Percentiles rank a stretch among this genome's conserved stretches.
Evolutionary conservation across 2,888 invertebrate genomes (phyloP).

Genomic region (Latheticus oryzae): DNA sequence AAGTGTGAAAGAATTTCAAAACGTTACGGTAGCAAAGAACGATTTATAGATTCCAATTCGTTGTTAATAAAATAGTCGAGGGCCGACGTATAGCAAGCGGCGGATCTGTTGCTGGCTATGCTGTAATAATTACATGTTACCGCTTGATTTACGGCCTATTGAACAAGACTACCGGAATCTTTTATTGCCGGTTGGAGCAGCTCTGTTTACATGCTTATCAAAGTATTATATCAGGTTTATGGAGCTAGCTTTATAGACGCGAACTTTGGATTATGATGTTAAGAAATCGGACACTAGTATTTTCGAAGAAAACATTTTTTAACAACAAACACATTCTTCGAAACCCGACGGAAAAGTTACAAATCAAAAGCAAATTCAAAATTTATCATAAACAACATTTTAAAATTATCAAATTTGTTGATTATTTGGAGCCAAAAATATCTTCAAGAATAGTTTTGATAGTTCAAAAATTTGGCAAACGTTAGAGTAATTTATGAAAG

Average conservation of each 20-base stretch:
- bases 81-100: constrained; percentile 31
- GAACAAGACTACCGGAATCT: constrained; percentile 57
- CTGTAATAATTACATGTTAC: constrained; percentile 50
- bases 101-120: constrained; percentile 41
- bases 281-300: too few relatives aligned
- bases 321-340: too few relatives aligned
- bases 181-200: constrained; percentile 46
- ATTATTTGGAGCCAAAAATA: too few relatives aligned
- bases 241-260: constrained; percentile 7
- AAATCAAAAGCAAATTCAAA: too few relatives aligned
- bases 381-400: too few relatives aligned
- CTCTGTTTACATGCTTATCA: constrained; percentile 36
- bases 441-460: too few relatives aligned
- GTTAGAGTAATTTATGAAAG: too few relatives aligned
- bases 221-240: constrained; percentile 32
- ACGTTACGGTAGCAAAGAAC: constrained; percentile 30
- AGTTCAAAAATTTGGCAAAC: too few relatives aligned
- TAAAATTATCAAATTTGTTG: too few relatives aligned
- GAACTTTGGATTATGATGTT: constrained; percentile 16
- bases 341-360: too few relatives aligned
- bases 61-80: constrained; percentile 28
- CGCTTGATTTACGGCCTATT: constrained; percentile 47
- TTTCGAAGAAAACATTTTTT: too few relatives aligned
- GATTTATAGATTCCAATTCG: constrained; percentile 26
- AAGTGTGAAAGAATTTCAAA: too few relatives aligned